Percentiles rank a stretch among this genome's conserved stretches.
Evolutionary conservation across 30 jellyfish, hydroid and myxozoan genomes (phyloP).

Genomic region (Chrysaora quinquecirrha): DNA sequence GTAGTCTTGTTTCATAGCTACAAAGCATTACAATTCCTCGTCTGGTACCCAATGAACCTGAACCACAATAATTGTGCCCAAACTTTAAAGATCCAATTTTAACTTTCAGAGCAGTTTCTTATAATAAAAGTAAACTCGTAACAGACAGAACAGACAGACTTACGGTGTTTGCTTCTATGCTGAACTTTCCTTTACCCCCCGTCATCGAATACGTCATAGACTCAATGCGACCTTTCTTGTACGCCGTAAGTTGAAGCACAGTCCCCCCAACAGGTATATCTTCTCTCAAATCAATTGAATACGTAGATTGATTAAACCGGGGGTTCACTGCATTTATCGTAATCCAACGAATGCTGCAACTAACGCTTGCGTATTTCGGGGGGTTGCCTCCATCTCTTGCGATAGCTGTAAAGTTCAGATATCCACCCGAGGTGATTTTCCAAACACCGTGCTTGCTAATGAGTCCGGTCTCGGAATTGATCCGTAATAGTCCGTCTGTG

Average conservation of each 20-base stretch:
- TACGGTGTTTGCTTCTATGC: slow-evolving; percentile 43
- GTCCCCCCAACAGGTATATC: slow-evolving; percentile 15
- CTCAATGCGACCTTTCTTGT: slow-evolving; percentile 53
- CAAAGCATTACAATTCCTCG: no score
- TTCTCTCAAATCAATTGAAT: slow-evolving; percentile 28
- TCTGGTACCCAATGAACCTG: no score
- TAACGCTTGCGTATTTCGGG: slow-evolving; percentile 15
- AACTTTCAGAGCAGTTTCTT: no score
- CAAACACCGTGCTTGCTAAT: slow-evolving; percentile 50
- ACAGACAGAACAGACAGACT: no score
- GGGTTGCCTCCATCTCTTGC: slow-evolving; percentile 67
- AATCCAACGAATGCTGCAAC: slow-evolving; percentile 64
- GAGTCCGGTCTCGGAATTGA: slow-evolving; percentile 49
- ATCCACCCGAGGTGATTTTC: slow-evolving; percentile 40
- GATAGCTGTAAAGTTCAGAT: slow-evolving; percentile 42
- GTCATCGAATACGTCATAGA: slow-evolving; percentile 51
- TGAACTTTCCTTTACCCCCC: slow-evolving; percentile 62
- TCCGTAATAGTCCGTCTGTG: slow-evolving; percentile 28
- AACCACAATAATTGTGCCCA: no score
- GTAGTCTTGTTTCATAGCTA: no score
- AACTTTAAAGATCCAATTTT: no score
- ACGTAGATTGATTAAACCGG: slow-evolving; percentile 41
- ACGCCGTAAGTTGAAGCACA: slow-evolving; percentile 43
- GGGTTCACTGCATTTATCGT: slow-evolving; percentile 60
- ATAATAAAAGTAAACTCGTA: no score